These are phyloP conservation scores for Wasmannia auropunctata DNA, from an alignment of 1,140 invertebrate genomes.

Conservation along the genomic window DNA sequence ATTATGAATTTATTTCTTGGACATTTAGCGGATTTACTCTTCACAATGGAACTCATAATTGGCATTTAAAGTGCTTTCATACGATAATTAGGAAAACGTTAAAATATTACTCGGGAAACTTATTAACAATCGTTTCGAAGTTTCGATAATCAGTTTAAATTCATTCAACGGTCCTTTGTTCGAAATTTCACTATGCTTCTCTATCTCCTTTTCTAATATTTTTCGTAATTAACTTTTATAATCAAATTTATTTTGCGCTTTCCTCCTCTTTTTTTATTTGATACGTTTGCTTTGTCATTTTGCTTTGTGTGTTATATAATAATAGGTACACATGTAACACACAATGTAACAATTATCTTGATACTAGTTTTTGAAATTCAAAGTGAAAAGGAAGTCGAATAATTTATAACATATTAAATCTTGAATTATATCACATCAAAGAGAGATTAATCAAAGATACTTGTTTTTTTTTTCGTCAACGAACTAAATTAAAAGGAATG, in stretches of 20 bases:
- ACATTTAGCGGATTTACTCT: neutral
- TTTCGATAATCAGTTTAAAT: slow-evolving; percentile 43
- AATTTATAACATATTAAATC: neutral
- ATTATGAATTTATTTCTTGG: neutral
- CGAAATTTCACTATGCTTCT: slow-evolving; percentile 9
- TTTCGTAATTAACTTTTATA: neutral
- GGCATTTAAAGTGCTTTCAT: slow-evolving; percentile 10
- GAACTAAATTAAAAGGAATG: neutral
- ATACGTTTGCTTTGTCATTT: neutral
- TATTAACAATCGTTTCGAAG: slow-evolving; percentile 56
- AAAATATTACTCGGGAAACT: slow-evolving; percentile 21
- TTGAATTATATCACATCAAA: neutral
- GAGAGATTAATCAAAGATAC: neutral
- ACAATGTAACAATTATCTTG: neutral
- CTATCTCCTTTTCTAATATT: neutral
- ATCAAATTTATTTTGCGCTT: neutral
- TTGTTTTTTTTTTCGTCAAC: neutral
- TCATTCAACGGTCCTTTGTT: slow-evolving; percentile 18
- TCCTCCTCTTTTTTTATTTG: neutral
- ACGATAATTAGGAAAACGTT: slow-evolving; percentile 29
- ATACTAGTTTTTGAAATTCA: neutral
- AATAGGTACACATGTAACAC: neutral
- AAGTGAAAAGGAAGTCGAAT: neutral
- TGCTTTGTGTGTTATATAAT: neutral
- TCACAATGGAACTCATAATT: slow-evolving; percentile 25